Evolutionary conservation across 2,113 vertebrate genomes (phyloP).

Genomic region (Strix uralensis): DNA sequence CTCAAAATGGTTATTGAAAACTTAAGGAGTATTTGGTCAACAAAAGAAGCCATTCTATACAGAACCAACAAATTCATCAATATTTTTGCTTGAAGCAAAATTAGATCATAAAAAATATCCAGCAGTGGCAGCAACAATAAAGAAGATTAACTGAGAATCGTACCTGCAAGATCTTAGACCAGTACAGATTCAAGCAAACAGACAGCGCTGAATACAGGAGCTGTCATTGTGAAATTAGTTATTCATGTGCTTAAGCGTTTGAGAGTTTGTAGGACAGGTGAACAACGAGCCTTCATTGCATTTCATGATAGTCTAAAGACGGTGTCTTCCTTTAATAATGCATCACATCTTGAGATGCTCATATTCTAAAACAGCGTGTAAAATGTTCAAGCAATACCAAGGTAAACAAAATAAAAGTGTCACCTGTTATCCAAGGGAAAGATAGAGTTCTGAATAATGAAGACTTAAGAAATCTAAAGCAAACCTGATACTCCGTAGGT

Average conservation of each 20-base stretch:
- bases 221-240: background rate
- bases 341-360: background rate
- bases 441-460: background rate
- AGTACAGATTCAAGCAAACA: background rate
- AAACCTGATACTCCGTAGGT: slow-evolving; percentile 64
- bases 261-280: background rate
- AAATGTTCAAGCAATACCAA: background rate
- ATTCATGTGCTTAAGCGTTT: background rate
- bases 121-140: background rate
- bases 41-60: background rate
- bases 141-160: background rate
- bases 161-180: background rate
- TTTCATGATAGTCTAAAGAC: background rate
- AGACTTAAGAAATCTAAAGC: background rate
- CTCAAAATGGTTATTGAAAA: background rate
- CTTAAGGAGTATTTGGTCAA: background rate
- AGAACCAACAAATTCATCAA: background rate
- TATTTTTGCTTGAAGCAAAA: background rate
- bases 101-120: background rate
- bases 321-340: background rate
- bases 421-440: background rate
- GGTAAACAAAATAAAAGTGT: background rate
- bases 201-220: background rate
- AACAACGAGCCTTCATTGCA: background rate
- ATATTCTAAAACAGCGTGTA: background rate